Base-by-base conservation (phyloP, 1,140 invertebrate species). In the Neuroterus valhalla region DNA sequence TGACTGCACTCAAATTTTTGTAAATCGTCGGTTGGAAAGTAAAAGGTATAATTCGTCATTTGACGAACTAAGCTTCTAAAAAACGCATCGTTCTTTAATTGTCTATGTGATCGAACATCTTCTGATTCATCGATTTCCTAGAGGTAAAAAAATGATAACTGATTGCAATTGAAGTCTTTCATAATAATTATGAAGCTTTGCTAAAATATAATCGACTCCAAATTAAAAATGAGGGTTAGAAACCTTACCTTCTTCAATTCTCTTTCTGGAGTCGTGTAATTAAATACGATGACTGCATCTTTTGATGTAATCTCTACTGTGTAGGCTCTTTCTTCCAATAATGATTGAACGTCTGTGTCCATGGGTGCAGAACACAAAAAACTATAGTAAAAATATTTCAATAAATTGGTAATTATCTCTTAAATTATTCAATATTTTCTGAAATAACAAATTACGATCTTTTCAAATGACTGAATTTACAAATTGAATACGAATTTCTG, bases 41-140 rank as follows among this genome's bases (percentile, higher is more conserved):
- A 94, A 66, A 93, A 89, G 50, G 84, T 80, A 48, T 86, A 89
- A 46, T 90, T 89, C 0, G 92, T 91, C 15, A 94, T 76, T 79
- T 89, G 91, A 3, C 92, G 89, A 11, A 93, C 87, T 0, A 92
- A 90, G 0, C 91, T 92, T 62, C 90, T 90, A 74, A 92, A 94
- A 71, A 90, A 88, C 6, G 90, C 91, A 76, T 93, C 91, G 77
- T 93, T 93, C 19, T 84, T 91, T 71, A 94, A 81, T 38, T 90
- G 89, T 73, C 92, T 86, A 17, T 90, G 85, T 62, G 91, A 92
- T 68, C 88, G 91, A n/a, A 91, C 86, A 62, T 93, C 91, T 66
- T 90, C 89, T 72, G 15, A 38, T 31, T 62, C 55, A n/a, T 62
- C 55, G 26, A 38, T 14, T 68, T 23, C 14, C 42, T 74, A 66